Evolutionary conservation across 2,888 invertebrate species (phyloP), one percentile per base, ranked within the genome.

Genomic region (Dexiosoma caninum): DNA sequence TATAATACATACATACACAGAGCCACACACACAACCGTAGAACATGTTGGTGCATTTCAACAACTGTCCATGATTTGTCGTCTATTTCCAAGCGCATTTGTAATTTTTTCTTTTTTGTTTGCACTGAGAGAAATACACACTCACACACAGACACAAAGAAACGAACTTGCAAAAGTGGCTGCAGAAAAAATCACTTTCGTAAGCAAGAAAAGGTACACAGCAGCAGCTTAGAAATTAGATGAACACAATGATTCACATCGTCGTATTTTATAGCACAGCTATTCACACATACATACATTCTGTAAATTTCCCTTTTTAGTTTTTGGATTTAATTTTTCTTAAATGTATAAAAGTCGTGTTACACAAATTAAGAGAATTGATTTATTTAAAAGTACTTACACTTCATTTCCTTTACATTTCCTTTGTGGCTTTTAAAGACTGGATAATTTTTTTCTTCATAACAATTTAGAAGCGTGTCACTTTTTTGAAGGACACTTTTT

Each of bases 61-160:
- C 82, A 75, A 71, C 62, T 78, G 78, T 81, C 82, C 30, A 82
- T 83, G 78, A 83, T 81, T 83, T 81, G 82, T 74, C 82, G 67
- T 64, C 78, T 79, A 40, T 35, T 57, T 71, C 9, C 53, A 66
- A 77, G 62, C 8, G 46, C 30, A 42, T 32, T 59, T 27, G 16
- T 14, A 27, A 0, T 5, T n/a, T n/a, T n/a, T n/a, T n/a, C n/a
- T 49, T 32, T 44, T 42, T 67, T 44, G 59, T 69, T 35, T 71
- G 69, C 70, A 69, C 74, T 62, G 67, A 55, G 70, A 69, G 64
- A 66, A 80, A 67, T 32, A 35, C 2, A n/a, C 42, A 70, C 10
- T 30, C 3, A 12, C 7, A 21, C 9, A 7, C 2, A 21, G 2
- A 32, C 2, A 14, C 1, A 0, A 35, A 60, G 30, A 49, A 71